Evolutionary conservation across 2,888 invertebrate genomes (phyloP).

Genomic region (Scaptomyza polygonia): DNA sequence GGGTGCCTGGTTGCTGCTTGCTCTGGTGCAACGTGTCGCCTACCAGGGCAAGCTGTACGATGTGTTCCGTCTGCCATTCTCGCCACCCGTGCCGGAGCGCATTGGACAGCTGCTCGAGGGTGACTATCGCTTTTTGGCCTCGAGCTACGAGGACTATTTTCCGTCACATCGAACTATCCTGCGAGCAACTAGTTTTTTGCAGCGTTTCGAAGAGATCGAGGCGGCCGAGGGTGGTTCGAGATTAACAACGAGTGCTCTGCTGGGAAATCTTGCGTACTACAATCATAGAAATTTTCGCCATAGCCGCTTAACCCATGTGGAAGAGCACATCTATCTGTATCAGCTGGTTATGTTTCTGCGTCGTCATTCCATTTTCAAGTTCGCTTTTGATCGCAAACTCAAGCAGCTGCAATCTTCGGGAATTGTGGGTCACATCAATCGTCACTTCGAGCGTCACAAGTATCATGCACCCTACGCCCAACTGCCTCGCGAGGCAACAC

Average conservation of each 20-base stretch:
- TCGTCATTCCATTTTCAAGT: slow-evolving; percentile 66
- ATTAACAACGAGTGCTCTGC: slow-evolving; percentile 43
- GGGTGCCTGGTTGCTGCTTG: slow-evolving; percentile 69
- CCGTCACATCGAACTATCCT: slow-evolving; percentile 58
- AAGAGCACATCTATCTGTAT: slow-evolving; percentile 66
- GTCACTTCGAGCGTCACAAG: slow-evolving; percentile 28
- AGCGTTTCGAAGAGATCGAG: slow-evolving; percentile 47
- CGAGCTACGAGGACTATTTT: slow-evolving; percentile 54
- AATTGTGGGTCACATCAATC: slow-evolving; percentile 52
- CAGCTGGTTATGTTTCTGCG: slow-evolving; percentile 70
- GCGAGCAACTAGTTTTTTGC: background rate
- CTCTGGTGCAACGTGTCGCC: slow-evolving; percentile 77
- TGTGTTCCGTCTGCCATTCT: slow-evolving; percentile 66
- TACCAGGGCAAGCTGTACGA: slow-evolving; percentile 82
- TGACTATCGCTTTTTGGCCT: slow-evolving; percentile 52
- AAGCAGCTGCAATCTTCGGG: slow-evolving; percentile 67
- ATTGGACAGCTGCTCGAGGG: slow-evolving; percentile 55
- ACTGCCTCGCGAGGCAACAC: slow-evolving; percentile 1
- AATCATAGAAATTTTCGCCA: slow-evolving; percentile 52
- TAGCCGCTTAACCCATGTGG: slow-evolving; percentile 63
- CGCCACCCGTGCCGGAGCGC: slow-evolving; percentile 52
- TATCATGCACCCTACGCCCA: background rate
- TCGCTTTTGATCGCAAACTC: slow-evolving; percentile 67
- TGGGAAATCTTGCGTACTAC: slow-evolving; percentile 67
- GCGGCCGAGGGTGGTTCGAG: slow-evolving; percentile 1